phyloP scores from a whole-genome alignment of 2,113 vertebrate genomes.

The Gambusia holbrooki region DNA sequence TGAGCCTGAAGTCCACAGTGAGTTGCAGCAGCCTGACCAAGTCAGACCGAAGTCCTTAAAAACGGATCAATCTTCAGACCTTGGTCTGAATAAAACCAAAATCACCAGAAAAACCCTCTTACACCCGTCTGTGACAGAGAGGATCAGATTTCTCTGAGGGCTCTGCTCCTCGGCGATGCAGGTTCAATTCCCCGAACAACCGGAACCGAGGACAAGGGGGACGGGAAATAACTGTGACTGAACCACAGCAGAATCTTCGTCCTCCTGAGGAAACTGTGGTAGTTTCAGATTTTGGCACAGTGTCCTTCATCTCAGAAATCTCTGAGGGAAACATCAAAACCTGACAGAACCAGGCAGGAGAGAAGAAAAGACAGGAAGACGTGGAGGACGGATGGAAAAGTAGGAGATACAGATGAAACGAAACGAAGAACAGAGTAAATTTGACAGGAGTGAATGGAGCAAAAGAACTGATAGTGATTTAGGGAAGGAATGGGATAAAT shows the following conservation, averaged over 20 bases:
- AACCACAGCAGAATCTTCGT: not conserved
- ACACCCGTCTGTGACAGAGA: not conserved
- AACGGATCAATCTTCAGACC: too few species aligned
- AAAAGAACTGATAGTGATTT: not conserved
- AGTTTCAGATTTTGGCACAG: not conserved
- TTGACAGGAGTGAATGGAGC: not conserved
- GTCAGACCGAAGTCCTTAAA: too few species aligned
- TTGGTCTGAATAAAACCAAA: not conserved
- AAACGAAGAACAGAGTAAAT: not conserved
- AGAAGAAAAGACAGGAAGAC: not conserved
- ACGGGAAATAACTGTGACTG: not conserved
- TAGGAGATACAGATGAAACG: not conserved
- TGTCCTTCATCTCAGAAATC: not conserved
- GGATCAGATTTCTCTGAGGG: not conserved
- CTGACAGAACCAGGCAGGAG: not conserved
- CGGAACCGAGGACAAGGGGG: not conserved
- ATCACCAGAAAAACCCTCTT: not conserved
- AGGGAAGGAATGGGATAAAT: not conserved
- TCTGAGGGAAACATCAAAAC: not conserved
- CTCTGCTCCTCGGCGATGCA: not conserved
- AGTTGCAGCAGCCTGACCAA: too few species aligned
- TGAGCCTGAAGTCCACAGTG: not conserved
- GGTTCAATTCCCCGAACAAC: slow-evolving; percentile 2
- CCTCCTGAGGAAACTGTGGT: not conserved
- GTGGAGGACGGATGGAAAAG: not conserved